phyloP scores from a whole-genome alignment of 2,113 vertebrate species.

The Anarrhichthys ocellatus region DNA sequence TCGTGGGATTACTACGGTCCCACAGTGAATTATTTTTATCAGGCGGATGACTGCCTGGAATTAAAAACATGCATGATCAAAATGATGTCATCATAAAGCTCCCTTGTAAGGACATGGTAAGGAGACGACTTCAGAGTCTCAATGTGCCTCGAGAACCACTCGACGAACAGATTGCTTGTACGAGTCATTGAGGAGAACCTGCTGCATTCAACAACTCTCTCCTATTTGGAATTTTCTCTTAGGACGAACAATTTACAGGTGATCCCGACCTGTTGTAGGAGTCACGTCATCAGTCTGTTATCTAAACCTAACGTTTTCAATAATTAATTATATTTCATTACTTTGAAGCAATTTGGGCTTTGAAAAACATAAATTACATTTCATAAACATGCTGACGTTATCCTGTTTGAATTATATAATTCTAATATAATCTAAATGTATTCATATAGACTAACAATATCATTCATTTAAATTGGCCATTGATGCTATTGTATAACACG shows the following conservation, averaged over 20 bases:
- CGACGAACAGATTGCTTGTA: not conserved
- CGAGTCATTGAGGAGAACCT: not conserved
- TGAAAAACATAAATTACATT: not conserved
- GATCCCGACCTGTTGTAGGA: not conserved
- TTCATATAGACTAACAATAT: not conserved
- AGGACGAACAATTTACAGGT: not conserved
- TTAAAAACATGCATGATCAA: not conserved
- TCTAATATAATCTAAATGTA: not conserved
- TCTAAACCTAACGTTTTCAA: not conserved
- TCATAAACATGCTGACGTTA: not conserved
- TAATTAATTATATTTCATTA: not conserved
- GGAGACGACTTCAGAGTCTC: not conserved
- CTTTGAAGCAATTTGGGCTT: not conserved
- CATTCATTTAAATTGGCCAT: not conserved
- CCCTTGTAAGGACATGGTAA: not conserved
- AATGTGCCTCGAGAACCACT: not conserved
- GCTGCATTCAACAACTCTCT: not conserved
- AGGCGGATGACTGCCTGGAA: conserved; percentile 12
- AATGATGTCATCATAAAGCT: not conserved
- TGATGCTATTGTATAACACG: not conserved
- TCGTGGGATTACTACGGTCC: conserved; percentile 8
- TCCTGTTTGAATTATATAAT: not conserved
- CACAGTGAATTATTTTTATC: conserved; percentile 10
- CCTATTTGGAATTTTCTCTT: not conserved
- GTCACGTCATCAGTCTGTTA: not conserved